Conservation (phyloP, 2,888 invertebrate species). For the Parnassius glacialis region DNA sequence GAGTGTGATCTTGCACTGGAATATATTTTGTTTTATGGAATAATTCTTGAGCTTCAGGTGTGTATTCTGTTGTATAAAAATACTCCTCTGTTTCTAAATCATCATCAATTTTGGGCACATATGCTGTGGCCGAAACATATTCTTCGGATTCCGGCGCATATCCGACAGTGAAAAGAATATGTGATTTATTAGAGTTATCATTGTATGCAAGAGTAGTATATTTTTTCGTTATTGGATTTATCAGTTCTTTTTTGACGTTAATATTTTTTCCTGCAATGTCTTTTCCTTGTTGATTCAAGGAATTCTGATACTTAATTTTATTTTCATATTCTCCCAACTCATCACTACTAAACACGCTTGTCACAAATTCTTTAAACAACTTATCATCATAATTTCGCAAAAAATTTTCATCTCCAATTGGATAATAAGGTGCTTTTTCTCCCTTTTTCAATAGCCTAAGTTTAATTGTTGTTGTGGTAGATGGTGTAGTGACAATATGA, state of each 20-base stretch:
- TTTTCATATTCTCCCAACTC: conserved; percentile 38
- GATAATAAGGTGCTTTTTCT: conserved; percentile 11
- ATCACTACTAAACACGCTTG: conserved; percentile 48
- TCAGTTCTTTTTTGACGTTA: conserved; percentile 7
- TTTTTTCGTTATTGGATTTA: neutral
- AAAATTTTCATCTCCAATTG: conserved; percentile 14
- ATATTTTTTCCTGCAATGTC: neutral
- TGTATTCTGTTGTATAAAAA: conserved; percentile 2
- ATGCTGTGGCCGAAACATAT: neutral
- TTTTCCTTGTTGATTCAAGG: conserved; percentile 21
- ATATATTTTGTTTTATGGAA: conserved; percentile 2
- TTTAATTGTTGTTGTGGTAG: conserved; percentile 39
- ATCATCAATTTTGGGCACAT: neutral
- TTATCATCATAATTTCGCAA: conserved; percentile 38
- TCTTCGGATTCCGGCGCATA: conserved; percentile 11
- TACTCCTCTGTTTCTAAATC: conserved; percentile 4
- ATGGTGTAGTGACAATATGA: neutral
- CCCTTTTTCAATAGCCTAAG: conserved; percentile 35
- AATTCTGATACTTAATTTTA: conserved; percentile 9
- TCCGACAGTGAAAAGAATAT: conserved; percentile 8
- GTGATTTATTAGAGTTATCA: neutral
- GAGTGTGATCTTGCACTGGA: neutral
- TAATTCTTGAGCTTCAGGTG: neutral
- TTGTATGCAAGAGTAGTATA: neutral
- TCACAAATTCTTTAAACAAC: conserved; percentile 48